Evolutionary conservation across 2,113 vertebrate species (phyloP).

Genomic region (Pygoscelis antarcticus): DNA sequence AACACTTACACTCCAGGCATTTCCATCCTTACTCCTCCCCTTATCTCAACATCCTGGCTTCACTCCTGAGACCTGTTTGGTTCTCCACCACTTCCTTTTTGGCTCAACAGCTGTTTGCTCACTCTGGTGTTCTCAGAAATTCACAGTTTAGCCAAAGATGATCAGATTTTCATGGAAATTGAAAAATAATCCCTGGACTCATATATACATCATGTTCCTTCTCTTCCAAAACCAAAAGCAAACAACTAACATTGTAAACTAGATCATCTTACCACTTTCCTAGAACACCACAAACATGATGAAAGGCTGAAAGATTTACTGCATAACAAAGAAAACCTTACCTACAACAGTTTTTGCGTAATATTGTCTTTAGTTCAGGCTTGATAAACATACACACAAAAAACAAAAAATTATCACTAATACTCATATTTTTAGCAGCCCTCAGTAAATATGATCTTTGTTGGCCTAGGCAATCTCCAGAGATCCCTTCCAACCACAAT

Average conservation of each 20-base stretch:
- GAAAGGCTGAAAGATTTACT: neutral
- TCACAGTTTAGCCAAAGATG: neutral
- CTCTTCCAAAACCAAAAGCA: neutral
- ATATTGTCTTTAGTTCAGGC: neutral
- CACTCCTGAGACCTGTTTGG: neutral
- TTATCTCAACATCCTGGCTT: neutral
- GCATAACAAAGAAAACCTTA: neutral
- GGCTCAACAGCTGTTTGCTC: neutral
- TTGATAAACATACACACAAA: neutral
- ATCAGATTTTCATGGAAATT: neutral
- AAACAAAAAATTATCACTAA: neutral
- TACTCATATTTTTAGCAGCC: neutral
- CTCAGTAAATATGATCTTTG: neutral
- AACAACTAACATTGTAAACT: neutral
- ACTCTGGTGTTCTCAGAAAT: neutral
- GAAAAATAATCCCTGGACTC: neutral
- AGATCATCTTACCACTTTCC: neutral
- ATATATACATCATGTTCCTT: neutral
- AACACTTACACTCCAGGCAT: neutral
- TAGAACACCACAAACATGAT: neutral
- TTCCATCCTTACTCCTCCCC: neutral
- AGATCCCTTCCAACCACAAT: neutral
- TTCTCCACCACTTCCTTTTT: neutral
- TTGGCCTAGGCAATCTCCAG: neutral
- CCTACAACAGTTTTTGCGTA: neutral